These are phyloP conservation scores for Omphaloscelis lunosa DNA, from an alignment of 2,888 invertebrate genomes.

Conservation along the genomic window DNA sequence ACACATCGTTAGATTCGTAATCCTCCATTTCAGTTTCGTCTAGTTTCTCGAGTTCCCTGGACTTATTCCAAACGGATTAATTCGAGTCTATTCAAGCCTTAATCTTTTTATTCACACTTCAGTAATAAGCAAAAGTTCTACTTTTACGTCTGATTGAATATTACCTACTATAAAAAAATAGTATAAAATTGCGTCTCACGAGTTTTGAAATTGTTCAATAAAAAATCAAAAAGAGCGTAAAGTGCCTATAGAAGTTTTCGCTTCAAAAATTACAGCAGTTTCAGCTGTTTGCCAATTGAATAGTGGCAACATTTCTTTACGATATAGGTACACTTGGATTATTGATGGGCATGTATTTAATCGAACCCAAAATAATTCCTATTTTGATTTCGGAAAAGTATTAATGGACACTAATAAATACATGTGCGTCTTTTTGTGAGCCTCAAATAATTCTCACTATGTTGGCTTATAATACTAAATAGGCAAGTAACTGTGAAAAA, in stretches of 20 bases:
- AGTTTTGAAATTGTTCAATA: too few relatives aligned
- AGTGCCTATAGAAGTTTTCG: too few relatives aligned
- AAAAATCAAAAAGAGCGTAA: too few relatives aligned
- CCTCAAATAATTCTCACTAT: neutral
- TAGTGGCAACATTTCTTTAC: neutral
- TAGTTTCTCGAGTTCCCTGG: conserved; percentile 49
- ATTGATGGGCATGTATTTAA: neutral
- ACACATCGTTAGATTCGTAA: conserved; percentile 9
- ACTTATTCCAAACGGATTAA: conserved; percentile 57
- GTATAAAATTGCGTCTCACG: neutral
- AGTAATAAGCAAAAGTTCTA: conserved; percentile 17
- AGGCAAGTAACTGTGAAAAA: neutral
- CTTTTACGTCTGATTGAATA: conserved; percentile 25
- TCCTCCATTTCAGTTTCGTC: conserved; percentile 26
- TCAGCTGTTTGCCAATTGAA: too few relatives aligned
- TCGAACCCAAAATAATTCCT: neutral
- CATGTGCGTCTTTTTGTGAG: too few relatives aligned
- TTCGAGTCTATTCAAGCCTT: conserved; percentile 39
- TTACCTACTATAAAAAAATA: neutral
- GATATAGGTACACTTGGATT: neutral
- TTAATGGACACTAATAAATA: neutral
- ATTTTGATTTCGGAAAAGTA: neutral
- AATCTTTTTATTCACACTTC: conserved; percentile 50
- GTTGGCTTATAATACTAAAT: neutral
- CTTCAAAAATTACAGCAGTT: too few relatives aligned